Evolutionary conservation across 2,113 vertebrate genomes (phyloP).

Genomic region (Pseudopodoces humilis): DNA sequence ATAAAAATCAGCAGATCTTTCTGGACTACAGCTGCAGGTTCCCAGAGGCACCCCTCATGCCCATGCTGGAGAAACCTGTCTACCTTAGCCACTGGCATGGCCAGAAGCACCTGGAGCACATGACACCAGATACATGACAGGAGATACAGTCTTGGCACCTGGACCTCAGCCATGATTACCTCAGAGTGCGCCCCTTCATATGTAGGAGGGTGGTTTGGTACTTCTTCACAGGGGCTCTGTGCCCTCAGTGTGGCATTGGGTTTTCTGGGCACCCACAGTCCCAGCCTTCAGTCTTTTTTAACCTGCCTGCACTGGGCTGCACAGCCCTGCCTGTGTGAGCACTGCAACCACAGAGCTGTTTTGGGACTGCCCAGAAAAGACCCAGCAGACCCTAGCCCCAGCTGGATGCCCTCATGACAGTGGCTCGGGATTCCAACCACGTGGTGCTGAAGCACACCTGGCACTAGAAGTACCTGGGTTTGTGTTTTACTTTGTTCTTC

Average conservation of each 20-base stretch:
- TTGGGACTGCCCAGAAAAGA: not conserved
- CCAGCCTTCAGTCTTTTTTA: not conserved
- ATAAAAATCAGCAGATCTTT: not conserved
- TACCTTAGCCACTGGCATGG: fast-evolving
- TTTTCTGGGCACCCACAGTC: not conserved
- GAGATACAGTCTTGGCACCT: not conserved
- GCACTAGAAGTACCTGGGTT: not conserved
- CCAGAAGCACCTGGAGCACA: not conserved
- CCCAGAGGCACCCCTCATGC: fast-evolving
- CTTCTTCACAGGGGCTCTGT: not conserved
- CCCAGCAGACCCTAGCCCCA: not conserved
- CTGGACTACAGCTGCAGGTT: not conserved
- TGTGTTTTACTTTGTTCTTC: not conserved
- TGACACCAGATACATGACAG: not conserved
- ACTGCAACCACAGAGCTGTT: not conserved
- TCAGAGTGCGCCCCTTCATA: fast-evolving
- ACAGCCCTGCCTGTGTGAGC: not conserved
- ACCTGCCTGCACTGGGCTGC: not conserved
- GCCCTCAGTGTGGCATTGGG: fast-evolving
- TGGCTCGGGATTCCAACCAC: not conserved
- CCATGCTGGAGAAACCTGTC: not conserved
- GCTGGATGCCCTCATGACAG: not conserved
- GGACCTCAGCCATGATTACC: fast-evolving
- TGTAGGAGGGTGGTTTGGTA: not conserved
- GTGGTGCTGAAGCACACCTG: not conserved